Conservation (phyloP, 92 coral and sea anemone species). For the Umimayanthus kanabou region DNA sequence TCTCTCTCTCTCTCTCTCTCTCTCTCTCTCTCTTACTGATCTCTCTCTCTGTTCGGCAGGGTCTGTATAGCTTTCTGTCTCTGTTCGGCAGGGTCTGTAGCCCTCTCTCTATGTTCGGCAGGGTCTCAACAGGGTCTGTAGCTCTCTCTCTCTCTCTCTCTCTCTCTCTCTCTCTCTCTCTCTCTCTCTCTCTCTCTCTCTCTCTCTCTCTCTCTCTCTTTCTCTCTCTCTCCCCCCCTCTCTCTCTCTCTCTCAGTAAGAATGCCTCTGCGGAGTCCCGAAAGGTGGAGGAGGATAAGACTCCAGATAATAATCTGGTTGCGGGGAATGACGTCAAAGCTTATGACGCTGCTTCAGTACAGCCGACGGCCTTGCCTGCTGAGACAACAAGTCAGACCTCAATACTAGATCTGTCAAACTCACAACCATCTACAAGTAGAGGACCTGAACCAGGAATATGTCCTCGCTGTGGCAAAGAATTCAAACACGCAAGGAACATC, state of each 20-base stretch:
- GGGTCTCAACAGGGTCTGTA: no score
- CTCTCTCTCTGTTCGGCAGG: no score
- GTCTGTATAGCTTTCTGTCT: no score
- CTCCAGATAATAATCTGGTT: neutral
- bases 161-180: no score
- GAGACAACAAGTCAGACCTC: neutral
- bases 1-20: no score
- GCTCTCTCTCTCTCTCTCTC: no score
- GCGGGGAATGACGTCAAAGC: neutral
- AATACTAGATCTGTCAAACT: neutral
- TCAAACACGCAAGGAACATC: neutral
- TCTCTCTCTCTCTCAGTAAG: neutral
- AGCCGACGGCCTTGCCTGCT: neutral
- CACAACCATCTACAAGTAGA: neutral
- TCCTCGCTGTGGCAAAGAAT: neutral
- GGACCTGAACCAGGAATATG: neutral
- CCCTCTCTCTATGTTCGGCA: no score
- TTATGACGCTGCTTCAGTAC: neutral
- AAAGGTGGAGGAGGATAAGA: neutral
- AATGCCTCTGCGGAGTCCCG: neutral
- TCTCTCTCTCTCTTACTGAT: no score
- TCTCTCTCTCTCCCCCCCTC: neutral
- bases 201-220: neutral
- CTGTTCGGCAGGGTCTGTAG: no score
- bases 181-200: no score